phyloP scores from a whole-genome alignment of 1,140 invertebrate genomes.

The Aradophagus sp. region DNA sequence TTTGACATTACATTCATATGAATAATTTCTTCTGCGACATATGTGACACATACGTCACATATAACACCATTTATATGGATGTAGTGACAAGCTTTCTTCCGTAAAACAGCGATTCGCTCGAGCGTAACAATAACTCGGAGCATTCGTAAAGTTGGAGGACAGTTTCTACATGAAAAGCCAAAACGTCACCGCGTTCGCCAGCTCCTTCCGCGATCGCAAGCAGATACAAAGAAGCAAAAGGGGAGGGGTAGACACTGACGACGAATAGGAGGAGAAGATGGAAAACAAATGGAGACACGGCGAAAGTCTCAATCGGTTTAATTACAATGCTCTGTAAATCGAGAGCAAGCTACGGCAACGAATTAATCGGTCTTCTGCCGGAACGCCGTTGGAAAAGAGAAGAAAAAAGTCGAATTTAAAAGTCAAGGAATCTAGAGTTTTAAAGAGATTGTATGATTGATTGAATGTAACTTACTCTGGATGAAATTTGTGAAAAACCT shows the following conservation, averaged over 20 bases:
- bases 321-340: conserved; percentile 58
- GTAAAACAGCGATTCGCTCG: too few relatives aligned
- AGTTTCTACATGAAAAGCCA: conserved; percentile 28
- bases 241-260: conserved; percentile 49
- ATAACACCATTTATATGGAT: too few relatives aligned
- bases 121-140: too few relatives aligned
- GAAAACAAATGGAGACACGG: conserved; percentile 58
- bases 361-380: conserved; percentile 65
- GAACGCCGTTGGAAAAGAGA: conserved; percentile 49
- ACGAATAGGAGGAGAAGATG: conserved; percentile 56
- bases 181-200: conserved; percentile 28
- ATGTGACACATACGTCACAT: too few relatives aligned
- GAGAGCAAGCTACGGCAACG: conserved; percentile 56
- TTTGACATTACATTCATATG: too few relatives aligned
- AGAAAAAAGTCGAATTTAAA: conserved; percentile 50
- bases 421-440: conserved; percentile 51
- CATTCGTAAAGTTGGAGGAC: conserved; percentile 2
- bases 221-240: conserved; percentile 47
- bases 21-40: too few relatives aligned
- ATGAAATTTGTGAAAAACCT: too few relatives aligned
- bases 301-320: conserved; percentile 58
- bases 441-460: too few relatives aligned
- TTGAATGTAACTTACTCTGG: too few relatives aligned
- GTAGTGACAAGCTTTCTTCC: too few relatives aligned
- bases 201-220: conserved; percentile 36